Evolutionary conservation across 2,113 vertebrate genomes (phyloP).

Genomic region (Todiramphus chloris): DNA sequence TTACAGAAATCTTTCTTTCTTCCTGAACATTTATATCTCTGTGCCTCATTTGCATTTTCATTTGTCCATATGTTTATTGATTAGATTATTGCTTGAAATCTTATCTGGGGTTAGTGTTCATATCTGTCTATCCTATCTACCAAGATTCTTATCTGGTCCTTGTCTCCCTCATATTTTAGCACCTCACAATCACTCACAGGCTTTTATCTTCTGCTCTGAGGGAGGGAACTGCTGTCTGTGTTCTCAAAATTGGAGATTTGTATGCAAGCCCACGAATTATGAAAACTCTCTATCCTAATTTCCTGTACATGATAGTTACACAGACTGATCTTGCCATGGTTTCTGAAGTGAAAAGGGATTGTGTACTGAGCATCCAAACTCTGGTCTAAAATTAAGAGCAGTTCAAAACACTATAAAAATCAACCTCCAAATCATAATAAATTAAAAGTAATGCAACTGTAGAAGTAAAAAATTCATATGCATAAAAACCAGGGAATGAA

Average conservation of each 20-base stretch:
- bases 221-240: neutral
- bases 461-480: neutral
- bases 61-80: conserved; percentile 45
- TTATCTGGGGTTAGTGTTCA: conserved; percentile 7
- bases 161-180: conserved; percentile 3
- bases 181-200: neutral
- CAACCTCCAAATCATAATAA: neutral
- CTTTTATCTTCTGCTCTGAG: neutral
- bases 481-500: neutral
- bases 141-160: neutral
- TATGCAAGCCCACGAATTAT: conserved; percentile 30
- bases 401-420: conserved; percentile 1
- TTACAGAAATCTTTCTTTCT: conserved; percentile 65
- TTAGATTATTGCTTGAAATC: conserved; percentile 36
- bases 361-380: neutral
- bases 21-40: conserved; percentile 8
- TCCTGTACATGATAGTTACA: conserved; percentile 27
- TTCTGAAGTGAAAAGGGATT: neutral
- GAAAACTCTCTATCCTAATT: conserved; percentile 29
- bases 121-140: neutral
- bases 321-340: neutral
- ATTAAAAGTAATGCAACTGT: neutral
- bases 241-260: conserved; percentile 24
- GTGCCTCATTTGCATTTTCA: conserved; percentile 55
- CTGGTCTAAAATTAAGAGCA: neutral